phyloP scores from a whole-genome alignment of 2,797 vertebrate genomes.

The Lutjanus argentimaculatus region DNA sequence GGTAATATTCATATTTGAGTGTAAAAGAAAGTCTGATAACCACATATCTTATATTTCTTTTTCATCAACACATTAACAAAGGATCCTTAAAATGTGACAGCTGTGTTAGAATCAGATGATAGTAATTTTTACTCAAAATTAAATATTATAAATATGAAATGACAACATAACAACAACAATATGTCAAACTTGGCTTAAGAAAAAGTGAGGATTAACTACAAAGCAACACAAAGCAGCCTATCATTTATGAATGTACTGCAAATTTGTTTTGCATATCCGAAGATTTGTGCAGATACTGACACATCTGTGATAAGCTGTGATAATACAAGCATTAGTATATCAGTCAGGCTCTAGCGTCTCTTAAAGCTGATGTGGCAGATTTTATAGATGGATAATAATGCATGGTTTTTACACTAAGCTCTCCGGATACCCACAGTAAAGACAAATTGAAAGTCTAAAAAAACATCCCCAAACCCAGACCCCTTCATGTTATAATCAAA shows the following conservation, averaged over 20 bases:
- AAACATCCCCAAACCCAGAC: background rate
- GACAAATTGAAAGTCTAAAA: background rate
- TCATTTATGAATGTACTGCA: background rate
- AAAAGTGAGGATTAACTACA: background rate
- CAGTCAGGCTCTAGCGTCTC: constrained; percentile 11
- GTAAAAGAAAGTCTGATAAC: background rate
- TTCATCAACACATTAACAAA: background rate
- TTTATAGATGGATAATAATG: constrained; percentile 24
- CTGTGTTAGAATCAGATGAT: background rate
- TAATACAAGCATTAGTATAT: background rate
- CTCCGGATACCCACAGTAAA: background rate
- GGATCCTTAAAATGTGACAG: background rate
- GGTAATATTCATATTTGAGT: background rate
- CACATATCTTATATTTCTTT: background rate
- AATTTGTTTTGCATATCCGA: constrained; percentile 2
- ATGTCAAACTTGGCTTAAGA: background rate
- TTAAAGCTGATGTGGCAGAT: constrained; percentile 26
- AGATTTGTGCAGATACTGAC: constrained; percentile 5
- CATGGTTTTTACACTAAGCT: constrained; percentile 8
- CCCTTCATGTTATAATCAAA: background rate
- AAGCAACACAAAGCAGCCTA: background rate
- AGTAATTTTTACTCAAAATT: background rate
- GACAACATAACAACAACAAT: background rate
- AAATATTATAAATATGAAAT: background rate
- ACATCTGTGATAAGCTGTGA: constrained; percentile 14